phyloP scores from a whole-genome alignment of 2,888 invertebrate genomes.

The Pterostichus niger region DNA sequence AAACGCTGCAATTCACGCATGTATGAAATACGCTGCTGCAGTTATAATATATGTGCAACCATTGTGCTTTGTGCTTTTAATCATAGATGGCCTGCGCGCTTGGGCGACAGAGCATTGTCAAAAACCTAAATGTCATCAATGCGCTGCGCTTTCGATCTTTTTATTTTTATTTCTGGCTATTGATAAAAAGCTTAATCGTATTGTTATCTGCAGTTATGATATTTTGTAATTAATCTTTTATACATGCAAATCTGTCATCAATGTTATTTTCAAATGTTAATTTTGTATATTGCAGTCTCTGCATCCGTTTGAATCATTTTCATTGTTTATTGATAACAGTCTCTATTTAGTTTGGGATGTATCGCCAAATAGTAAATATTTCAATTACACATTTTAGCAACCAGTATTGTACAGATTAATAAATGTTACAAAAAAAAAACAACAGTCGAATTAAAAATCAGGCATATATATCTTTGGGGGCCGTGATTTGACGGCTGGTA shows the following conservation, averaged over 20 bases:
- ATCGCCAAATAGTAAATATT: no score
- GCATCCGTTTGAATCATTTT: background rate
- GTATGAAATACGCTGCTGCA: constrained; percentile 30
- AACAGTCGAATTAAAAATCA: no score
- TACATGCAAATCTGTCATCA: constrained; percentile 25
- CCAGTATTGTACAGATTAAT: no score
- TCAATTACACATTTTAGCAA: background rate
- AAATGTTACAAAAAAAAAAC: no score
- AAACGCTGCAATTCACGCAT: constrained; percentile 4
- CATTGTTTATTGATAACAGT: background rate
- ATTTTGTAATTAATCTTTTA: constrained; percentile 56
- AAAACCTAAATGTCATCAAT: constrained; percentile 59
- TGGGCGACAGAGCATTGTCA: constrained; percentile 54
- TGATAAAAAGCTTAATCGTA: constrained; percentile 51
- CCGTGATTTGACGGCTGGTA: no score
- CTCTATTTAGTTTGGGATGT: background rate
- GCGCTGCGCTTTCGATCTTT: constrained; percentile 32
- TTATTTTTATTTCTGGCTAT: constrained; percentile 26
- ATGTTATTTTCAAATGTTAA: constrained; percentile 25
- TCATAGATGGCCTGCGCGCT: constrained; percentile 30
- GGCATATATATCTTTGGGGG: no score
- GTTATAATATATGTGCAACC: constrained; percentile 39
- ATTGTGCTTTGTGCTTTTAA: constrained; percentile 60
- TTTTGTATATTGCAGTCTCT: background rate
- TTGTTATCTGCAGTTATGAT: constrained; percentile 25